phyloP scores from a whole-genome alignment of 2,113 vertebrate species.

The Neogobius melanostomus region DNA sequence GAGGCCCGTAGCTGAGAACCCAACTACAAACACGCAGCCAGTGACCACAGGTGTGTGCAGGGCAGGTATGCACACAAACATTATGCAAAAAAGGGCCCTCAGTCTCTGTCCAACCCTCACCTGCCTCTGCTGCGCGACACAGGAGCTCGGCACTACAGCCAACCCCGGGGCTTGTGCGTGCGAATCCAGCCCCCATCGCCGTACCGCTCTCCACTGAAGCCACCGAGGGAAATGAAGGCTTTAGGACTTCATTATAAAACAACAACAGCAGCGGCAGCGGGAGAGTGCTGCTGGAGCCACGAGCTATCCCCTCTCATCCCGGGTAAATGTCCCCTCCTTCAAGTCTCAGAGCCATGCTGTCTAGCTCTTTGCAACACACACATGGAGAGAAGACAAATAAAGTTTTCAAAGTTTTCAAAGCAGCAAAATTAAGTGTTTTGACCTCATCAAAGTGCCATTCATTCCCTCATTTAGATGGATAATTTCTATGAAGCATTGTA shows the following conservation, averaged over 20 bases:
- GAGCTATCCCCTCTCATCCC: slow-evolving; percentile 59
- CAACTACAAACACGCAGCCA: slow-evolving; percentile 62
- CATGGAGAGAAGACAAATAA: not conserved
- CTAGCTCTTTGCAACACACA: slow-evolving; percentile 24
- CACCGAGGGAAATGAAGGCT: slow-evolving; percentile 81
- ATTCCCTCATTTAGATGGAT: not conserved
- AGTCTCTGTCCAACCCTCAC: slow-evolving; percentile 39
- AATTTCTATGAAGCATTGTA: not conserved
- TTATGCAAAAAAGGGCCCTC: slow-evolving; percentile 62
- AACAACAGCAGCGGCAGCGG: slow-evolving; percentile 72
- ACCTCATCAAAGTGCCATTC: slow-evolving; percentile 23
- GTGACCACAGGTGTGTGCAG: slow-evolving; percentile 69
- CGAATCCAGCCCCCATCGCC: slow-evolving; percentile 68
- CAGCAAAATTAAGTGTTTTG: slow-evolving; percentile 5
- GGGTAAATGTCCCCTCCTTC: slow-evolving; percentile 51
- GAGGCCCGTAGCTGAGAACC: slow-evolving; percentile 43
- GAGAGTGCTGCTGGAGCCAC: slow-evolving; percentile 64
- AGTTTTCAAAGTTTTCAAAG: not conserved
- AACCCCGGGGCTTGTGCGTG: slow-evolving; percentile 75
- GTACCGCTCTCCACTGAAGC: slow-evolving; percentile 48
- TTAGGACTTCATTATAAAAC: slow-evolving; percentile 82
- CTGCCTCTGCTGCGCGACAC: slow-evolving; percentile 1
- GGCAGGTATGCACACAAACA: slow-evolving; percentile 45
- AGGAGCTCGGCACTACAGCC: slow-evolving; percentile 49
- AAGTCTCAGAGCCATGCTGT: slow-evolving; percentile 43